Evolutionary conservation across 2,113 vertebrate species (phyloP), one percentile per base, ranked within the genome.

Genomic region (Meleagris gallopavo): DNA sequence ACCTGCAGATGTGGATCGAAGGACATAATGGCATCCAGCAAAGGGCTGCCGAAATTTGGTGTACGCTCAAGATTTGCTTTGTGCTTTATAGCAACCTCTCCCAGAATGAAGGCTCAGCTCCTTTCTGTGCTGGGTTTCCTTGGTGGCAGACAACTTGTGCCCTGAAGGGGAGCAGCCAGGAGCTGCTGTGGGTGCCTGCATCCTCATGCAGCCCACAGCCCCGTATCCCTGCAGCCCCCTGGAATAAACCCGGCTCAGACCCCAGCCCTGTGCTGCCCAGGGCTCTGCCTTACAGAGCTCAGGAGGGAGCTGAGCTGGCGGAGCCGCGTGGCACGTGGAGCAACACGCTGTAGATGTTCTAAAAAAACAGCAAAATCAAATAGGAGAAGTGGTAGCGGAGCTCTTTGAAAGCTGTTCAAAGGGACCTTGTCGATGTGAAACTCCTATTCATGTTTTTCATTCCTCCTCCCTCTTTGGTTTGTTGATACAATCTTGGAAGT

Each of bases 321-420:
- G 46, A 61, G 34, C 72, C 40, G 3, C 62, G 52, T 55, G 61
- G 43, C 55, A 8, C 41, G 0, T 16, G 79, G 94, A 93, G 80
- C 58, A 88, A 67, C 40, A 22, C 0, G 7, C 86, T 72, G 64
- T 16, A 83, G 86, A 78, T 69, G 38, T 0, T 48, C 70, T n/a
- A 67, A n/a, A 87, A 58, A 91, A 83, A 5, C 55, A n/a, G 30
- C 61, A 64, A 69, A 95, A 97, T 90, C 89, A 92, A 89, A 93
- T 83, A 66, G 71, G 41, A 77, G 54, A 85, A 11, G 54, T 64
- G 66, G 76, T 83, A 78, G 80, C 24, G 67, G 75, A 73, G 83
- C 88, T 75, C 90, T 97, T 97, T 96, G 93, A 96, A 97, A 94
- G 80, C 50, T 27, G 48, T 96, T 96, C 97, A 95, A 96, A 97